Base-by-base conservation (phyloP, 2,888 invertebrate genomes). In the Dimorphilus gyrociliatus region DNA sequence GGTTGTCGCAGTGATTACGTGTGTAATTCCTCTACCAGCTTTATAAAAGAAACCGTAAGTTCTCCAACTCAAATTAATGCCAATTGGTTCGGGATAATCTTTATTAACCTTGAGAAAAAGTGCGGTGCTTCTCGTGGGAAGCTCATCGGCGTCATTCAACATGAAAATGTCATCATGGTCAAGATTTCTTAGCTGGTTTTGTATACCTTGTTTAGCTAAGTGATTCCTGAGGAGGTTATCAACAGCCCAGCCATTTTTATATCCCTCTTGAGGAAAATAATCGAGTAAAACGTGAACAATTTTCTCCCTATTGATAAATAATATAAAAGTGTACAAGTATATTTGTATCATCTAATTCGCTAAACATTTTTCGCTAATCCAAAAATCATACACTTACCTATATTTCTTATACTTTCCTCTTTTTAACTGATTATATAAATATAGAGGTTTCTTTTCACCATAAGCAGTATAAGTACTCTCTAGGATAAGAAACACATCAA, bases 31-130 rank as follows among this genome's bases (percentile, higher is more conserved):
- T 5, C 13, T 21, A 10, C 17, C 19, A n/a, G n/a, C n/a, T 17
- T 18, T 7, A 29, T 30, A 34, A 14, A 30, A 30, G 19, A 30
- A 34, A 6, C 34, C 34, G 16, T 18, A 34, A 2, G 23, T 15
- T 2, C 27, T 30, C 16, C 25, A 15, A 12, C 24, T 12, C 8
- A 34, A 13, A 5, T 24, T 13, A 19, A 30, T 30, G 3, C 34
- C 34, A 17, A 34, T 21, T 14, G 34, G 34, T 25, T 30, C 30
- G 3, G 29, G 21, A 14, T 17, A 30, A 5, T 27, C 30, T 7
- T 29, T 23, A 16, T 34, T 26, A 3, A 34, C 25, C 16, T 34
- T 34, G 10, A 34, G 17, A 15, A 34, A 34, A 2, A 34, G 17
- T 2, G 30, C n/a, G 3, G 25, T 23, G 13, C 30, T 19, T 14